Evolutionary conservation across 2,113 vertebrate genomes (phyloP).

Genomic region (Stegostoma tigrinum): DNA sequence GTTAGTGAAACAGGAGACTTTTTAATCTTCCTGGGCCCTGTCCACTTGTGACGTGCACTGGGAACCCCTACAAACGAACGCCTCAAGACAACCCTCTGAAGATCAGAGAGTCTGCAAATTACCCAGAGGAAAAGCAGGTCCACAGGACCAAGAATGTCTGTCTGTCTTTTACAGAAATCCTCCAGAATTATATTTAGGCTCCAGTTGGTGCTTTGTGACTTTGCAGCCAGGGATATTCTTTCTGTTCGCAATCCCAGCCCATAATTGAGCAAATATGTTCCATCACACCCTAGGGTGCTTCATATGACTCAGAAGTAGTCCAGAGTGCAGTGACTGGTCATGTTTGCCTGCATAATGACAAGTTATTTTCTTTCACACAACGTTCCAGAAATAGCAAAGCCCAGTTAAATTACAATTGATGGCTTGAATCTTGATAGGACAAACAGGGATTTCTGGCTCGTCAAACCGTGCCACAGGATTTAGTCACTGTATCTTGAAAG

Average conservation of each 20-base stretch:
- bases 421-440: background rate
- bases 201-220: background rate
- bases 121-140: background rate
- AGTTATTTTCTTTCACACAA: background rate
- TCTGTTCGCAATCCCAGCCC: background rate
- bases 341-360: background rate
- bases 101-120: background rate
- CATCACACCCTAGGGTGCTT: background rate
- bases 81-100: background rate
- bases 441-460: background rate
- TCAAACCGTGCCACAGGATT: background rate
- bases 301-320: background rate
- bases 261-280: background rate
- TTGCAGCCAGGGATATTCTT: background rate
- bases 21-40: background rate
- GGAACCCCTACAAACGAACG: background rate
- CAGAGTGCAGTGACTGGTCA: background rate
- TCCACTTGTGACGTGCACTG: background rate
- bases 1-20: background rate
- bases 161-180: background rate
- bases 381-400: background rate
- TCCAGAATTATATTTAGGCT: background rate
- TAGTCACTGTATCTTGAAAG: background rate
- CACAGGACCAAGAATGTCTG: background rate
- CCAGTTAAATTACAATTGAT: background rate